Evolutionary conservation across 1,140 invertebrate genomes (phyloP), one percentile per base, ranked within the genome.

Genomic region (Drosophila littoralis): DNA sequence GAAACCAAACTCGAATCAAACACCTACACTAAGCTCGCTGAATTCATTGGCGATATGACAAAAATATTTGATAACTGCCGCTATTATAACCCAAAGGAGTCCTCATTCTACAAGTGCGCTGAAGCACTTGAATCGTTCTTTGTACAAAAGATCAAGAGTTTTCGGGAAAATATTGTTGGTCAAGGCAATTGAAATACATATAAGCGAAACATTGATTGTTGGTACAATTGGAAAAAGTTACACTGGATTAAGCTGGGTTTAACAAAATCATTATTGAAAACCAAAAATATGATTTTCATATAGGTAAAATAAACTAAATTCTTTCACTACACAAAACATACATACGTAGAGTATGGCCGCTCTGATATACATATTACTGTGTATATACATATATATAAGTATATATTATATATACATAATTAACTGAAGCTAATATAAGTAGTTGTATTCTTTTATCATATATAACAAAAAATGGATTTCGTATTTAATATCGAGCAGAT

Each of bases 1-100:
- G 97, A 98, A 93, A 94, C 94, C 51, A 97, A 97, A 93, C 95
- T 99, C 90, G 96, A 96, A 90, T 95, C 96, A 77, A 95, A 95
- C 79, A 94, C 94, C 17, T 99, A 99, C 92, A 95, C 95, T 83
- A 97, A 96, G 89, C 93, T 99, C 59, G 96, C 96, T 92, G 98
- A 99, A 91, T 98, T 99, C 92, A 98, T 99, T 84, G 97, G 97
- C 91, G 98, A 99, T 92, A 98, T 99, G 95, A 98, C 97, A 43
- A 98, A 98, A 92, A 98, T 99, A 88, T 99, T 99, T 93, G 98
- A 99, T 93, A 99, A 99, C 93, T 99, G 98, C 94, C 96, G 98
- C 60, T 98, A 98, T 83, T 99, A 98, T 93, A 99, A 99, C 94
- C 97, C 98, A 35, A 96, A 97, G 89, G 97, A 98, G 91, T 98